A percentile compares a stretch with the other conserved stretches of the same genome.
phyloP scores from a whole-genome alignment of 2,113 vertebrate genomes.

The Ceyx margarethae region DNA sequence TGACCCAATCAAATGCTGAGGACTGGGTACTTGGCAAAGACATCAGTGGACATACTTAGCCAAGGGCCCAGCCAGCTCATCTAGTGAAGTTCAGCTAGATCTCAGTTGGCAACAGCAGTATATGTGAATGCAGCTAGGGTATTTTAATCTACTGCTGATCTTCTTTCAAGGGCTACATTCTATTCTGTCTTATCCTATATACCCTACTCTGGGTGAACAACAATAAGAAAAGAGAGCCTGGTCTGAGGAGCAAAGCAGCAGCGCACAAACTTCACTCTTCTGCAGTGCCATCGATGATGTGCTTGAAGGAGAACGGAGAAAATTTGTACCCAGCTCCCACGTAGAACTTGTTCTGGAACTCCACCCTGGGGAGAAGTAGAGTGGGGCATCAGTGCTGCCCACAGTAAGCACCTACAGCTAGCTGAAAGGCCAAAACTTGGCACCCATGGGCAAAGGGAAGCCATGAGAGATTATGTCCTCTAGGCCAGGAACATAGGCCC shows the following conservation, averaged over 20 bases:
- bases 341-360: constrained; percentile 88
- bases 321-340: constrained; percentile 77
- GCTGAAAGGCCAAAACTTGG: background rate
- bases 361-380: constrained; percentile 72
- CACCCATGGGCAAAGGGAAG: background rate
- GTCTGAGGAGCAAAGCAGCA: background rate
- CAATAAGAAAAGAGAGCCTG: background rate
- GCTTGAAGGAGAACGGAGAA: constrained; percentile 78
- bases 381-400: background rate
- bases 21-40: background rate
- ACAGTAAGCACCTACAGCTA: accelerated
- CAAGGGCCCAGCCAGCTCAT: background rate
- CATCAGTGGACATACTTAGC: background rate
- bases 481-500: accelerated
- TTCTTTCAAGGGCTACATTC: background rate
- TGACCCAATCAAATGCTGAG: background rate
- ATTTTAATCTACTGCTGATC: background rate
- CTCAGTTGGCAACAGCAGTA: background rate
- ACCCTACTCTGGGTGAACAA: background rate
- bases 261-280: constrained; percentile 66
- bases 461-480: background rate
- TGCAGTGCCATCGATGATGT: constrained; percentile 61
- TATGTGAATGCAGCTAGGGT: background rate
- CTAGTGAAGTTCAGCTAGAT: background rate
- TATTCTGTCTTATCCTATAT: background rate